Evolutionary conservation across 2,888 invertebrate genomes (phyloP), one percentile per base, ranked within the genome.

Genomic region (Lepidonotus clava): DNA sequence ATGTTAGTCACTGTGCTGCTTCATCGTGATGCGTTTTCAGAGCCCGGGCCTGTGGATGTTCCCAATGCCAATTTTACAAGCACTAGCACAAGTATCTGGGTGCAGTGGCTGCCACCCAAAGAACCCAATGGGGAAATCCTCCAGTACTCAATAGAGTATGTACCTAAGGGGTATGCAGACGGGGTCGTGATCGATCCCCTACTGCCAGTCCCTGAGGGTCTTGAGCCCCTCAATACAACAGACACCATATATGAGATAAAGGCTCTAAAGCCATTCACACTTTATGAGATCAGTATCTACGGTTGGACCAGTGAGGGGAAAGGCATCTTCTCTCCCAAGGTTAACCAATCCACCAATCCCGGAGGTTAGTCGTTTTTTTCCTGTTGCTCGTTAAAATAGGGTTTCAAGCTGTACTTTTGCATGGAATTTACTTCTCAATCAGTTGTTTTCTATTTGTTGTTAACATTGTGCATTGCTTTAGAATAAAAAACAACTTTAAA

Each of bases 1-100:
- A 61, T 61, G 61, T 61, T 61, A 61, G 61, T 61, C 24, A 61
- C 61, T 61, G 28, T 61, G 61, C 61, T 61, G 24, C 11, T 53
- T 61, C 28, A 5, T 24, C 61, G 28, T 61, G 61, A 11, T 61
- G 28, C 24, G 61, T 61, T 61, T 61, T 61, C 61, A 61, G 61
- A 28, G 24, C 61, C 61, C 28, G 28, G 24, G 28, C 4, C 11
- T 32, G 61, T 61, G 61, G 14, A 61, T 28, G n/a, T n/a, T n/a
- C n/a, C n/a, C n/a, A 28, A 61, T 61, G 61, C 61, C 61, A 28
- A 61, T 61, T 24, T 61, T 32, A 61, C 24, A 11, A 61, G 61
- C 24, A 61, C 61, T 61, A 61, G 14, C 61, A 61, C 61, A 24
- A n/a, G 28, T 11, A 28, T 61, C 61, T n/a, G 5, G 1, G 61